Conservation (phyloP, 2,888 invertebrate species). For the Drosophila percnosoma region DNA sequence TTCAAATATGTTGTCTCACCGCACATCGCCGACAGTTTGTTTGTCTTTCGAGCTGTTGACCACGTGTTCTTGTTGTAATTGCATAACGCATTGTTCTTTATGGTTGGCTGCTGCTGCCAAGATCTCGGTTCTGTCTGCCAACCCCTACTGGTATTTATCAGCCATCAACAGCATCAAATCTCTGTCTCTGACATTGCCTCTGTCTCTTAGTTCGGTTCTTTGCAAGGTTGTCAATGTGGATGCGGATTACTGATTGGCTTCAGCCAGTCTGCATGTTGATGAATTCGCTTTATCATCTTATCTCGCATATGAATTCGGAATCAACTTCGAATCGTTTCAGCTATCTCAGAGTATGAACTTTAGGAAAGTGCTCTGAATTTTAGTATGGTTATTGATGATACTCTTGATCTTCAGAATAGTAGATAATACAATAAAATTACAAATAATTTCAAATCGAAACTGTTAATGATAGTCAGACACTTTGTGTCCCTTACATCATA, state of each 20-base stretch:
- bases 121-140: slow-evolving; percentile 1
- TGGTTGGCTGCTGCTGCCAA: background rate
- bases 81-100: slow-evolving; percentile 26
- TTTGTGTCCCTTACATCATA: background rate
- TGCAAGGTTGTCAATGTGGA: background rate
- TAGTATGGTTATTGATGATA: background rate
- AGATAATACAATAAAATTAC: background rate
- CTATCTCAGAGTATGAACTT: background rate
- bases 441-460: background rate
- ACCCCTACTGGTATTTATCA: slow-evolving; percentile 1
- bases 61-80: slow-evolving; percentile 29
- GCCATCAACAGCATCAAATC: slow-evolving; percentile 2
- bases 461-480: background rate
- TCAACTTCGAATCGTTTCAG: background rate
- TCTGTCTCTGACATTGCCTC: background rate
- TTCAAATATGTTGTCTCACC: slow-evolving; percentile 50
- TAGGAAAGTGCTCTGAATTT: background rate
- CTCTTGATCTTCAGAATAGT: background rate
- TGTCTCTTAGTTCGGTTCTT: background rate
- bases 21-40: slow-evolving; percentile 25
- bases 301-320: background rate
- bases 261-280: too few species aligned
- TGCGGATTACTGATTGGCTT: background rate
- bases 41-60: slow-evolving; percentile 16
- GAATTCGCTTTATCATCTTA: background rate